These are phyloP conservation scores for Cotesia congregata DNA, from an alignment of 2,888 invertebrate species.

Conservation along the genomic window DNA sequence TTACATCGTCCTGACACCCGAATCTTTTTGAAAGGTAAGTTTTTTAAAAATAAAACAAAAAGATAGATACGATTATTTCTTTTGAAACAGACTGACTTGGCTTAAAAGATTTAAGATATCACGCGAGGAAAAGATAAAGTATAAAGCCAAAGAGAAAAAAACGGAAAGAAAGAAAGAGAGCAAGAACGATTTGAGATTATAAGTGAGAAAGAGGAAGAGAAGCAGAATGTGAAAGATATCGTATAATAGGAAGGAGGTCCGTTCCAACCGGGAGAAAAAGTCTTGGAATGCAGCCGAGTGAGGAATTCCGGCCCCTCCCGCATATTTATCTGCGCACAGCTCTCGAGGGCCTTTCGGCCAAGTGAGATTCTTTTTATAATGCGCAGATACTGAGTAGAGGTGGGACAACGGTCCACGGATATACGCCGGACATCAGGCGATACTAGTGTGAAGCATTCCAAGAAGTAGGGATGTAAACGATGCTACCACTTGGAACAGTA, in stretches of 20 bases:
- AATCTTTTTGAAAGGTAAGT: background rate
- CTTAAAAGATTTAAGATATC: constrained; percentile 1
- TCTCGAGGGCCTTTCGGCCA: constrained; percentile 61
- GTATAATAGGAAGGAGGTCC: constrained; percentile 33
- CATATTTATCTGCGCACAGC: constrained; percentile 67
- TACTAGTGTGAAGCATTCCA: constrained; percentile 28
- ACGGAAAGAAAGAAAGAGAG: constrained; percentile 24
- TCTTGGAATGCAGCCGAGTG: constrained; percentile 70
- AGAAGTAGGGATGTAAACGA: constrained; percentile 38
- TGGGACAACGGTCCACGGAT: constrained; percentile 54
- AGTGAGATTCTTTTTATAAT: constrained; percentile 55
- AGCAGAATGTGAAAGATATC: constrained; percentile 36
- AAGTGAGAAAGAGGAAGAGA: constrained; percentile 34
- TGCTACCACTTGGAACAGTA: constrained; percentile 72
- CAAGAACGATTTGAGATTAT: background rate
- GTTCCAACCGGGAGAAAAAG: constrained; percentile 56
- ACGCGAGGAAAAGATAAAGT: constrained; percentile 33
- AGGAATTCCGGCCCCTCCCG: constrained; percentile 71
- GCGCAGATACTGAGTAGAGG: constrained; percentile 52
- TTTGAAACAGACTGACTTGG: constrained; percentile 2
- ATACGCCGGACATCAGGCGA: constrained; percentile 37
- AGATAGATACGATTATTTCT: background rate
- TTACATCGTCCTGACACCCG: too few species aligned
- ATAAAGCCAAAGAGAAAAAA: constrained; percentile 20
- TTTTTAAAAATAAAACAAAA: background rate